These are phyloP conservation scores for Chrysotoxum bicinctum DNA, from an alignment of 2,888 invertebrate genomes.

Conservation along the genomic window DNA sequence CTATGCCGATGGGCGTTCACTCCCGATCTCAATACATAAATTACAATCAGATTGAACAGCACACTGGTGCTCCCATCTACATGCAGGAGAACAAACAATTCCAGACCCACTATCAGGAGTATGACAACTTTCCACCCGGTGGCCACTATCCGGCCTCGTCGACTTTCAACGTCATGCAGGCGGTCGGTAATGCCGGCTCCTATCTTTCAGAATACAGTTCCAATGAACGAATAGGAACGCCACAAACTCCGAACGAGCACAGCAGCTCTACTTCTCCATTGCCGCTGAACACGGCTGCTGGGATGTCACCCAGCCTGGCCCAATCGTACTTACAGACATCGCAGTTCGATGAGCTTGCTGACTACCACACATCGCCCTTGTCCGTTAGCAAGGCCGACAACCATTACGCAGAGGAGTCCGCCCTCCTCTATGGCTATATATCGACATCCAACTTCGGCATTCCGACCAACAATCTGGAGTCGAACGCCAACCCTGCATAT, in stretches of 20 bases:
- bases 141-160: constrained; percentile 81
- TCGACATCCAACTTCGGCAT: constrained; percentile 85
- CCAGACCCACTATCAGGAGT: constrained; percentile 83
- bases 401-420: constrained; percentile 85
- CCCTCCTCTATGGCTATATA: constrained; percentile 86
- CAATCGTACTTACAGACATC: constrained; percentile 81
- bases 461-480: constrained; percentile 75
- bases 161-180: constrained; percentile 76
- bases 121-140: constrained; percentile 83
- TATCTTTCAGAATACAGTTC: constrained; percentile 77
- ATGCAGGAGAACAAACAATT: constrained; percentile 77
- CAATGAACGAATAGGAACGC: constrained; percentile 82
- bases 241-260: constrained; percentile 84
- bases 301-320: constrained; percentile 76
- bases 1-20: constrained; percentile 81
- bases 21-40: constrained; percentile 82
- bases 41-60: constrained; percentile 79
- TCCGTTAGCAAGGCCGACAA: constrained; percentile 85
- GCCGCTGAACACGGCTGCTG: constrained; percentile 81
- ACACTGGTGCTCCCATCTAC: constrained; percentile 70
- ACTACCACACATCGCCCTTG: constrained; percentile 86
- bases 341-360: constrained; percentile 80
- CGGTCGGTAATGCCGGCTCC: constrained; percentile 72
- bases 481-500: constrained; percentile 81
- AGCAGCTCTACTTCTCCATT: constrained; percentile 84